Percentiles rank a stretch among this genome's conserved stretches.
Evolutionary conservation across 2,888 invertebrate genomes (phyloP).

Genomic region (Eustalomyia histrio): DNA sequence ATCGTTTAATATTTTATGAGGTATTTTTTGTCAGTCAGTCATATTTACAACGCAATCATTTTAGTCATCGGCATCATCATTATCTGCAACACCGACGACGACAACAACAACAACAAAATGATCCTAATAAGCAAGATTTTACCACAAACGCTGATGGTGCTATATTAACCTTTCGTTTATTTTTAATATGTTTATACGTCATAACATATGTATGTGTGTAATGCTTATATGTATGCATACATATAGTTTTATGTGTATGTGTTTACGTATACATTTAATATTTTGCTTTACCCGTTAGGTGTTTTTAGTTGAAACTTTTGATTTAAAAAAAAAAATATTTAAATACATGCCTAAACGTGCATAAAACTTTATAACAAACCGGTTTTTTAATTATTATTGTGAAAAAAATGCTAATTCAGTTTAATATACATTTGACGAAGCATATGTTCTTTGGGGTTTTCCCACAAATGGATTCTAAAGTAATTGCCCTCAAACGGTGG

Average conservation of each 20-base stretch:
- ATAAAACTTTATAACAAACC: neutral
- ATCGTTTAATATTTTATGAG: neutral
- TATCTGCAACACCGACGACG: slow-evolving; percentile 6
- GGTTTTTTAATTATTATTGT: slow-evolving; percentile 2
- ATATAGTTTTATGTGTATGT: neutral
- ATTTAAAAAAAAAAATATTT: too few species aligned
- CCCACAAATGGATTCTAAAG: neutral
- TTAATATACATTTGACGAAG: neutral
- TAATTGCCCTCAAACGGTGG: neutral
- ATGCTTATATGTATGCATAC: too few species aligned
- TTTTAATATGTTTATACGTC: slow-evolving; percentile 22
- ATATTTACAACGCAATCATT: slow-evolving; percentile 31
- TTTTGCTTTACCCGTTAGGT: slow-evolving; percentile 6
- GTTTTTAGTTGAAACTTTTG: slow-evolving; percentile 4
- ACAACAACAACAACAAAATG: neutral
- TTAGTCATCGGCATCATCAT: slow-evolving; percentile 26
- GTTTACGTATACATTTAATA: neutral
- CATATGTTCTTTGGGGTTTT: too few species aligned
- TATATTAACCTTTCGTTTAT: slow-evolving; percentile 43
- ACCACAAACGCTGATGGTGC: slow-evolving; percentile 23
- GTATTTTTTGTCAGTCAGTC: slow-evolving; percentile 34
- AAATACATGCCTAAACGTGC: slow-evolving; percentile 14
- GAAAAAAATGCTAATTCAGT: neutral
- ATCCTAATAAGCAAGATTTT: neutral
- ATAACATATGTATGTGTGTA: neutral